These are phyloP conservation scores for Osmerus mordax DNA, from an alignment of 2,113 vertebrate genomes.

Conservation along the genomic window DNA sequence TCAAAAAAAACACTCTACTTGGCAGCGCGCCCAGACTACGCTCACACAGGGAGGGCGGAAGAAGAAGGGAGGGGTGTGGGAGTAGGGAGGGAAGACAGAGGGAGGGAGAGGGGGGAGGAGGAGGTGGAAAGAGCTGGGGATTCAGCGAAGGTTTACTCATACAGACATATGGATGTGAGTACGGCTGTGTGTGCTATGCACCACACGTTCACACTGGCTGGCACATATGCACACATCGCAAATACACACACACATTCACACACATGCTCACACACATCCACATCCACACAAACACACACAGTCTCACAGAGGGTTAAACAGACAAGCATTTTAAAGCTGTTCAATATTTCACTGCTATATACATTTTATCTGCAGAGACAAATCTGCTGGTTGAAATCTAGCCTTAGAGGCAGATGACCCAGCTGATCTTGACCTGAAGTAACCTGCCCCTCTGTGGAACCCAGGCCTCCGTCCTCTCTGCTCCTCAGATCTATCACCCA, in stretches of 20 bases:
- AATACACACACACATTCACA: conserved; percentile 10
- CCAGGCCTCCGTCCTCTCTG: conserved; percentile 19
- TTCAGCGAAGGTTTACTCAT: conserved; percentile 39
- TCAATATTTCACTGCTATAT: too few relatives aligned
- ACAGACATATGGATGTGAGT: conserved; percentile 22
- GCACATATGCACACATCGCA: conserved; percentile 5
- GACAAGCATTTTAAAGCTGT: too few relatives aligned
- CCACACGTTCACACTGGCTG: conserved; percentile 8
- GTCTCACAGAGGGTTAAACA: too few relatives aligned
- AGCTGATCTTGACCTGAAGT: conserved; percentile 12
- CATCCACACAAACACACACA: conserved; percentile 36
- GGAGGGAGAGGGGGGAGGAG: conserved; percentile 51
- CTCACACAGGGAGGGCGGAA: conserved; percentile 51
- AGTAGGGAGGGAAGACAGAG: conserved; percentile 49
- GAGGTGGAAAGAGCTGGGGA: conserved; percentile 28
- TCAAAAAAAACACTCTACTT: conserved; percentile 83
- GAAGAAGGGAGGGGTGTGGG: conserved; percentile 18
- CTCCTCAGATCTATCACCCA: conserved; percentile 34
- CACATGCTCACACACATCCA: conserved; percentile 15
- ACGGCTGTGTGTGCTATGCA: background rate
- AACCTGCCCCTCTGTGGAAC: conserved; percentile 19
- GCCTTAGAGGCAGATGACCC: conserved; percentile 19
- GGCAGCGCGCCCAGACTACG: conserved; percentile 75
- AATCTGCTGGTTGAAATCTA: conserved; percentile 55
- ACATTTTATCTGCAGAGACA: conserved; percentile 4